phyloP scores from a whole-genome alignment of 2,113 vertebrate genomes.

The Takifugu bimaculatus region DNA sequence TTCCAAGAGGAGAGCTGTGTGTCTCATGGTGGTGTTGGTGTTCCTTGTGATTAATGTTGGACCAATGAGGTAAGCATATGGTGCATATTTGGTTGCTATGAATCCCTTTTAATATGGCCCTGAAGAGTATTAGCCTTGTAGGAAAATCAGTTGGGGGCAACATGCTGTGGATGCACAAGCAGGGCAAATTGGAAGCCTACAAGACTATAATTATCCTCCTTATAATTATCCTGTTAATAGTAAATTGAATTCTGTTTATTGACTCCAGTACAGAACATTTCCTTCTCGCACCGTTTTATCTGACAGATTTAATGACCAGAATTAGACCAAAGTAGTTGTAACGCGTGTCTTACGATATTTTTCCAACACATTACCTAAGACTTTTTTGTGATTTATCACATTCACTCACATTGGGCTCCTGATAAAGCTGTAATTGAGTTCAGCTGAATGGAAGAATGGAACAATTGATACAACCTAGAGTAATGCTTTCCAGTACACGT shows the following conservation, averaged over 20 bases:
- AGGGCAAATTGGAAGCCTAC: slow-evolving; percentile 36
- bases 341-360: not conserved
- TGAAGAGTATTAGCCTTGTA: not conserved
- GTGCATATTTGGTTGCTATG: too few species aligned
- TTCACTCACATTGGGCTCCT: not conserved
- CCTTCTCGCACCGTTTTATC: not conserved
- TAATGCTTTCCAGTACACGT: not conserved
- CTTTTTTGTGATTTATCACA: not conserved
- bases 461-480: not conserved
- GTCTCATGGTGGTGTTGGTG: slow-evolving; percentile 85
- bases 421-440: not conserved
- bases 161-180: too few species aligned
- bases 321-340: not conserved
- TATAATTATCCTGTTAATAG: too few species aligned
- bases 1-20: slow-evolving; percentile 85
- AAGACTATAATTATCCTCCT: slow-evolving; percentile 23
- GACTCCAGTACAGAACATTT: slow-evolving; percentile 26
- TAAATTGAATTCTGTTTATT: slow-evolving; percentile 3
- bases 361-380: not conserved
- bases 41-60: slow-evolving; percentile 84
- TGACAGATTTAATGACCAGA: not conserved
- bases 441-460: not conserved
- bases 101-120: not conserved
- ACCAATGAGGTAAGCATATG: slow-evolving; percentile 79
- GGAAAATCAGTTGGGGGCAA: not conserved